Evolutionary conservation across 2,113 vertebrate species (phyloP), one percentile per base, ranked within the genome.

Genomic region (Pandion haliaetus): DNA sequence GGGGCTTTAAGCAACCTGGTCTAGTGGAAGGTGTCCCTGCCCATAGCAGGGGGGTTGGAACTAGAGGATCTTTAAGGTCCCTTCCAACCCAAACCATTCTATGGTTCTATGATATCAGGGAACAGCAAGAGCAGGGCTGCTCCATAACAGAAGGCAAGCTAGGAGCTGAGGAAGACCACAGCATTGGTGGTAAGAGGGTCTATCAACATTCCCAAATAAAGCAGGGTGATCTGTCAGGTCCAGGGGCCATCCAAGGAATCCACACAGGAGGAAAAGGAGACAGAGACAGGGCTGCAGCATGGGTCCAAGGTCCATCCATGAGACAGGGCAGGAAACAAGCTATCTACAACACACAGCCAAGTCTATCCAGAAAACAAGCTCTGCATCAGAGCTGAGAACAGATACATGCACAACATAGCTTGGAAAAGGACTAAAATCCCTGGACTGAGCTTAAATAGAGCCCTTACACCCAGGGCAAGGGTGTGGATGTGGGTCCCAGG

Each of bases 371-470:
- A 84, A 55, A 44, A 42, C 16, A 63, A 62, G 5, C 15, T 32
- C 47, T 86, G 2, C 29, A 86, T 7, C 3, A 71, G 10, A 2
- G 0, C 10, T 26, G 2, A 40, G 4, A 59, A 19, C 4, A 47
- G 1, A 14, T 1, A 47, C 5, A 59, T 1, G 4, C 16, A 40
- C 16, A 36, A 3, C 10, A 11, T 0, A n/a, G 1, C 3, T 3
- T 18, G 0, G 0, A 0, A 1, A 79, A 40, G 0, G 2, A 0
- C 0, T 24, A 0, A 45, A 6, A 0, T 0, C 3, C 2, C 3
- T 36, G 14, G 5, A 3, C 17, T 67, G 42, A 79, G 40, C 26
- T 91, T 79, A 87, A 87, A 63, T 52, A 61, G 40, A 65, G 32
- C 11, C n/a, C 18, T 67, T 50, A 44, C 61, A 14, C 34, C 23